A percentile compares a stretch with the other conserved stretches of the same genome.
Conservation (phyloP, 2,888 invertebrate genomes). For the Alcis repandata region DNA sequence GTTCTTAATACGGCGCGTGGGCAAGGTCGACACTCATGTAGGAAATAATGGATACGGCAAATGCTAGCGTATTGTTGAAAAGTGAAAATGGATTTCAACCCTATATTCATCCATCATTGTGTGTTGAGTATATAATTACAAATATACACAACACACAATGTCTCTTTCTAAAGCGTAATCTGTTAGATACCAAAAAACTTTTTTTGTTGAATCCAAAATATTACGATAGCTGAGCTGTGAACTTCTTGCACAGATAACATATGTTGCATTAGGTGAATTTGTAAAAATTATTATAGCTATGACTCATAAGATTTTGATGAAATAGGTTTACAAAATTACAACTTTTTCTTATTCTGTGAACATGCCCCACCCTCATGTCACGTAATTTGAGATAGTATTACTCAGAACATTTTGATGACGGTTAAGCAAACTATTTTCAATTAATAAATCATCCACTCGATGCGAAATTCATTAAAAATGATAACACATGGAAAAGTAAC, state of each 20-base stretch:
- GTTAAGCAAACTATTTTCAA: constrained; percentile 44
- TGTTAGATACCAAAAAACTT: no score
- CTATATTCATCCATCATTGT: no score
- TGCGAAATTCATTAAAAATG: constrained; percentile 25
- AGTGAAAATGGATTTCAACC: no score
- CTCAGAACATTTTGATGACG: constrained; percentile 4
- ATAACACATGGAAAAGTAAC: constrained; percentile 15
- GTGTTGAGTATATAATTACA: no score
- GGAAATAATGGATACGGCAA: constrained; percentile 21
- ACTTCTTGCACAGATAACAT: no score
- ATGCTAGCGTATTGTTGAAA: neutral
- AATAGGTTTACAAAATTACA: neutral
- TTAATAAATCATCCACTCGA: constrained; percentile 55
- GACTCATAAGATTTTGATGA: no score
- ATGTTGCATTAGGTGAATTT: no score
- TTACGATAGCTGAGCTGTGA: no score
- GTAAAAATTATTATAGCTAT: no score
- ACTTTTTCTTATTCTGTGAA: neutral
- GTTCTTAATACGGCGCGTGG: constrained; percentile 39
- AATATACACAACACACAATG: no score
- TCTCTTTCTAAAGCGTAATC: no score
- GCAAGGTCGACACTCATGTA: constrained; percentile 37
- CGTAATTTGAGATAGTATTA: constrained; percentile 4
- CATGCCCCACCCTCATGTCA: constrained; percentile 2
- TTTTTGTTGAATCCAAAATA: no score